These are phyloP conservation scores for Pseudochromis fuscus DNA, from an alignment of 2,797 vertebrate species.

Conservation along the genomic window DNA sequence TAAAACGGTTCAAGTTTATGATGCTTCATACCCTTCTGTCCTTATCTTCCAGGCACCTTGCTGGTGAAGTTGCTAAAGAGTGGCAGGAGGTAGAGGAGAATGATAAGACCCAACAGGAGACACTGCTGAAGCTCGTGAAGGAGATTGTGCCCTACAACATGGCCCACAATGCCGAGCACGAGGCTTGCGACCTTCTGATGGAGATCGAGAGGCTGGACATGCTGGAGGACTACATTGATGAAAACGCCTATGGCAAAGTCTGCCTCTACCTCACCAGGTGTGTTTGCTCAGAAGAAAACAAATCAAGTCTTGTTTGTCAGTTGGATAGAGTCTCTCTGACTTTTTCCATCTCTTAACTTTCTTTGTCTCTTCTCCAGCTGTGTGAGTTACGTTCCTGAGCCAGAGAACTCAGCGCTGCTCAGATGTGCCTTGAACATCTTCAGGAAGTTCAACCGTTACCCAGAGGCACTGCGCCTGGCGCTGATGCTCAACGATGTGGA, in stretches of 20 bases:
- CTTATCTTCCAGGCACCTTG: constrained; percentile 87
- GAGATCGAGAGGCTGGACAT: constrained; percentile 97
- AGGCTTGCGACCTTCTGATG: constrained; percentile 98
- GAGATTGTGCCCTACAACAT: constrained; percentile 99
- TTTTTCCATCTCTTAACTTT: background rate
- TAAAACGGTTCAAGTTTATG: no score
- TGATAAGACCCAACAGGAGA: constrained; percentile 94
- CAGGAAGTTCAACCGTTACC: constrained; percentile 95
- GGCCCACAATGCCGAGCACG: constrained; percentile 98
- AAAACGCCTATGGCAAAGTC: constrained; percentile 97
- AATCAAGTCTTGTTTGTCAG: no score
- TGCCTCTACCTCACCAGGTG: constrained; percentile 98
- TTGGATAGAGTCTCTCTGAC: no score
- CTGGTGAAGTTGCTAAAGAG: constrained; percentile 98
- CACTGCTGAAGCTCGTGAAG: constrained; percentile 93
- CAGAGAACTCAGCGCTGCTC: constrained; percentile 95
- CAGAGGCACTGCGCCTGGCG: constrained; percentile 96
- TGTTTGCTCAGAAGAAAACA: constrained; percentile 39
- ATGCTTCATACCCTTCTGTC: constrained; percentile 3
- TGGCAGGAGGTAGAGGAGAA: constrained; percentile 98
- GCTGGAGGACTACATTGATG: constrained; percentile 96
- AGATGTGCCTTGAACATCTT: constrained; percentile 96
- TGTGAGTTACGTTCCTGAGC: constrained; percentile 97
- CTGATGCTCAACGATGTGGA: constrained; percentile 98
- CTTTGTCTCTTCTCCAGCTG: constrained; percentile 83